A percentile compares a stretch with the other conserved stretches of the same genome.
Evolutionary conservation across 1,140 invertebrate species (phyloP).

Genomic region (Zaprionus kolodkinae): DNA sequence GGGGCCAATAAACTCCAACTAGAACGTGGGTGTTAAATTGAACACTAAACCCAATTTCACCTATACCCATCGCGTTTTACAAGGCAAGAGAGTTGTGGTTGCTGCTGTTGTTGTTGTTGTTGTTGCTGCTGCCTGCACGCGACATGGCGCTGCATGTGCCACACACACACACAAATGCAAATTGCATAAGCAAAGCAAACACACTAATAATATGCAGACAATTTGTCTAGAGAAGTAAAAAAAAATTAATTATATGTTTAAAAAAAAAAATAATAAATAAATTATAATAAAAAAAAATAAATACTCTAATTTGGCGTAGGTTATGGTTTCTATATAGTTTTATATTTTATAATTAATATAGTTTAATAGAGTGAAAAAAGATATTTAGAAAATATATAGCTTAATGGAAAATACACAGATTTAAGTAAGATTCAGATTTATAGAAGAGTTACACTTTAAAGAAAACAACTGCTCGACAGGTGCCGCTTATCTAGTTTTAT

Average conservation of each 20-base stretch:
- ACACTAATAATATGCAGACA: constrained; percentile 12
- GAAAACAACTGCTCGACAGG: constrained; percentile 18
- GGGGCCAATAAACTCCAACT: constrained; percentile 75
- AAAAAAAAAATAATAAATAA: background rate
- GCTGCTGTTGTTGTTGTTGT: constrained; percentile 27
- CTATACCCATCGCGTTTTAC: constrained; percentile 47
- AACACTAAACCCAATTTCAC: constrained; percentile 81
- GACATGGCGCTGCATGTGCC: constrained; percentile 47
- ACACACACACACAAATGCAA: constrained; percentile 38
- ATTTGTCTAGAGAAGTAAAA: background rate
- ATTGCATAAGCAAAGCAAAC: constrained; percentile 63
- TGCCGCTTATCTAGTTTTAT: constrained; percentile 40
- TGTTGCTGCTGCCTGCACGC: constrained; percentile 60
- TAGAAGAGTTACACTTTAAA: too few relatives aligned
- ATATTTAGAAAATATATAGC: too few relatives aligned
- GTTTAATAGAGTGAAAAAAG: too few relatives aligned
- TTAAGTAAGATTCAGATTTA: background rate
- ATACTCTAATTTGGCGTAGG: background rate
- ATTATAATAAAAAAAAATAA: background rate
- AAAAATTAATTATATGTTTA: background rate
- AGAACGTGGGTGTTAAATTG: constrained; percentile 81
- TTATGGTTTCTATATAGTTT: too few relatives aligned
- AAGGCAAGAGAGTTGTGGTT: constrained; percentile 31
- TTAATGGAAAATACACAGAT: too few relatives aligned
- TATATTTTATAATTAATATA: too few relatives aligned